phyloP scores from a whole-genome alignment of 2,113 vertebrate species.

The Notiomystis cincta region DNA sequence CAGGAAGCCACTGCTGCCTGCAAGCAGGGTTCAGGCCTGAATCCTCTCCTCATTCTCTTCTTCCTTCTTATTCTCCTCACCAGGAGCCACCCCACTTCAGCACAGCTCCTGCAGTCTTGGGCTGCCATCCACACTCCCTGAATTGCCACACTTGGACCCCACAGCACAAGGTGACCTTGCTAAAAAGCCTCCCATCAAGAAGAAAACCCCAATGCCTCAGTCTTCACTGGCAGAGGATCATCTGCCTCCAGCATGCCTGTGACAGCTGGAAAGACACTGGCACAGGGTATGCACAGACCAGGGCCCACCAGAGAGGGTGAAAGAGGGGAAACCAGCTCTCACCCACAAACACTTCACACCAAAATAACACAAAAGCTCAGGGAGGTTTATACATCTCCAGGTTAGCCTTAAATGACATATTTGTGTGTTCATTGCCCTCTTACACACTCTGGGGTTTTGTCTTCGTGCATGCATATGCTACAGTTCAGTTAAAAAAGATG shows the following conservation, averaged over 20 bases:
- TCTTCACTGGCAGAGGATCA: background rate
- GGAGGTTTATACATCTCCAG: background rate
- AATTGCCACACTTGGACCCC: accelerated
- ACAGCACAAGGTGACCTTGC: accelerated
- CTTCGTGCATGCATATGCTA: background rate
- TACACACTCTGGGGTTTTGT: background rate
- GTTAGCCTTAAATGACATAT: background rate
- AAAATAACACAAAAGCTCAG: background rate
- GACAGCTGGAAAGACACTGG: background rate
- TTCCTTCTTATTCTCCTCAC: background rate
- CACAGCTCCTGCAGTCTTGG: accelerated
- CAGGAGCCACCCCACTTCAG: background rate
- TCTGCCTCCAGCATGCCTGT: accelerated
- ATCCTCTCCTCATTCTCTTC: background rate
- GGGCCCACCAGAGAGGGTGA: accelerated
- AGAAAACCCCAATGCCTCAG: accelerated
- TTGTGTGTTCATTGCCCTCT: background rate
- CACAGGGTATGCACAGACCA: accelerated
- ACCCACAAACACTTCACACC: accelerated
- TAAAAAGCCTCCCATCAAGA: background rate
- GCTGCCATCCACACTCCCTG: background rate
- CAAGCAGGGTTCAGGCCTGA: background rate
- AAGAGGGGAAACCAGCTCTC: background rate
- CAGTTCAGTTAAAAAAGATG: background rate
- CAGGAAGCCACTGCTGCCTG: background rate